Conservation (phyloP, 2,888 invertebrate species). For the Nymphalis urticae region DNA sequence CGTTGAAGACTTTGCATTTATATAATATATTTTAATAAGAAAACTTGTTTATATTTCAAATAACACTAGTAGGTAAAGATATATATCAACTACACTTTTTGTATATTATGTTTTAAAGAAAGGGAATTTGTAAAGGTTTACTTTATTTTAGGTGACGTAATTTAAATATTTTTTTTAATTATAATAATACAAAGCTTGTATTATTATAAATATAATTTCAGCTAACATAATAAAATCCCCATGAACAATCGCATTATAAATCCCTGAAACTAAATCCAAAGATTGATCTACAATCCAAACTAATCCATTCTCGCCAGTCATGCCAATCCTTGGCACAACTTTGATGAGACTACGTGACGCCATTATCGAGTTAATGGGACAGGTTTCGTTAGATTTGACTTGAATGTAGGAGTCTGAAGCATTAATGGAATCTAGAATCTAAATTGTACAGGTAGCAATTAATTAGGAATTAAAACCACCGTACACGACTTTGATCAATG, state of each 20-base stretch:
- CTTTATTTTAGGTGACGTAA: no score
- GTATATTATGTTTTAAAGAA: no score
- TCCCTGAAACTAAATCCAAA: constrained; percentile 19
- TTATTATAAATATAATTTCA: neutral
- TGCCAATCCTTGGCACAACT: constrained; percentile 31
- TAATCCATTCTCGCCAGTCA: constrained; percentile 33
- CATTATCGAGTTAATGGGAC: constrained; percentile 36
- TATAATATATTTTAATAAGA: no score
- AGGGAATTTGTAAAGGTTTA: no score
- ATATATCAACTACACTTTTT: no score
- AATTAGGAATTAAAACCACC: neutral
- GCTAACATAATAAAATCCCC: neutral
- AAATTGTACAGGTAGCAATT: constrained; percentile 10
- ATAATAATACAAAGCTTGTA: no score
- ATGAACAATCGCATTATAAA: neutral
- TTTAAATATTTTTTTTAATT: no score
- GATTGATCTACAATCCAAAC: constrained; percentile 21
- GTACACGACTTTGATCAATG: neutral
- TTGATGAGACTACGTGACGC: constrained; percentile 41
- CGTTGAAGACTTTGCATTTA: neutral
- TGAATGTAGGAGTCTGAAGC: constrained; percentile 19
- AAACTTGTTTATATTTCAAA: no score
- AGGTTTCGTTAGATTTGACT: constrained; percentile 29
- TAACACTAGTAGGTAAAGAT: no score
- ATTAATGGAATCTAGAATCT: constrained; percentile 9